Percentiles rank a stretch among this genome's conserved stretches.
Evolutionary conservation across 2,113 vertebrate genomes (phyloP).

Genomic region (Halichoerus grypus): DNA sequence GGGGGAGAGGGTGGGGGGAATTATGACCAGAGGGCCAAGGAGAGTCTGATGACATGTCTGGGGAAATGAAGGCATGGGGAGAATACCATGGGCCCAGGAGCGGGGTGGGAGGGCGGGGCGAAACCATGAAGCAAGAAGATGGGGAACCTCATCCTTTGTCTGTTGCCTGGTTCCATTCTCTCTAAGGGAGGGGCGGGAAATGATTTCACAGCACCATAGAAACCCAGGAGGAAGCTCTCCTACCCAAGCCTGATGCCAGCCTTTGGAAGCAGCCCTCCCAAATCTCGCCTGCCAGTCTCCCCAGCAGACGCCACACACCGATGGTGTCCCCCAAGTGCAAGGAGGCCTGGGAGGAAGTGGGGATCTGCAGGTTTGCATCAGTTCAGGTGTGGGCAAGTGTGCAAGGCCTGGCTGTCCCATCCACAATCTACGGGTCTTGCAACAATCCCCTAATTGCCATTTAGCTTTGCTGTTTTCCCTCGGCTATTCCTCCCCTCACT

Average conservation of each 20-base stretch:
- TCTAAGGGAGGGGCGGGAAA: no score
- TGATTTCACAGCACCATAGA: neutral
- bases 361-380: fast-evolving
- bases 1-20: no score
- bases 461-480: no score
- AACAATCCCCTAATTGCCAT: fast-evolving
- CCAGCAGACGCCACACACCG: fast-evolving
- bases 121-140: neutral
- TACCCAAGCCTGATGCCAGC: fast-evolving
- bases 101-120: fast-evolving
- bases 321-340: no score
- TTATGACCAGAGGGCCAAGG: neutral
- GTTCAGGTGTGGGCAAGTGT: fast-evolving
- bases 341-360: no score
- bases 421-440: fast-evolving
- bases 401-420: neutral
- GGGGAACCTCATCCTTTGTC: neutral
- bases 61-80: no score
- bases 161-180: fast-evolving
- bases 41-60: neutral
- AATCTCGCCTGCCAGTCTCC: fast-evolving
- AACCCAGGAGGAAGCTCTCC: neutral
- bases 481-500: no score
- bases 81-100: neutral
- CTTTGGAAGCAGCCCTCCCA: neutral